Conservation (phyloP, 1,140 invertebrate species). For the Augochlora pura region DNA sequence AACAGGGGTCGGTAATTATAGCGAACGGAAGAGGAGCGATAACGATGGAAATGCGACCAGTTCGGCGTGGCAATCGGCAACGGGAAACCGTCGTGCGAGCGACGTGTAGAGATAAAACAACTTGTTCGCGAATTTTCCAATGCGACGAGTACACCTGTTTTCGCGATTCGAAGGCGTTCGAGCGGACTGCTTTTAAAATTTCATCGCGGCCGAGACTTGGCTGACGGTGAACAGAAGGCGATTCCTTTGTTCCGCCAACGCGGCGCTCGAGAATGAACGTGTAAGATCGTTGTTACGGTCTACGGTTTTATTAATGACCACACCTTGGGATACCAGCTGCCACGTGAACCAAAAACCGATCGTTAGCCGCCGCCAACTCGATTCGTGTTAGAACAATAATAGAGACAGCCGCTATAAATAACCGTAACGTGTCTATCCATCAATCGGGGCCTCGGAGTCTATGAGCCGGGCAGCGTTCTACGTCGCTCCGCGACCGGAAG, state of each 20-base stretch:
- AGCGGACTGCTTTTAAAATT: conserved; percentile 5
- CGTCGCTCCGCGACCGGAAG: conserved; percentile 16
- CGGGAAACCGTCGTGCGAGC: not conserved
- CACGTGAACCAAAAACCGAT: conserved; percentile 50
- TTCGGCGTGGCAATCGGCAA: not conserved
- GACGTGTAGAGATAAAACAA: not conserved
- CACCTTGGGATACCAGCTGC: conserved; percentile 59
- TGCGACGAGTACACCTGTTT: conserved; percentile 5
- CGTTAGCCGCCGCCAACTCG: conserved; percentile 43
- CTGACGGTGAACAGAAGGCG: conserved; percentile 7
- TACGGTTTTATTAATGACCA: conserved; percentile 64
- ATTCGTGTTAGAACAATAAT: conserved; percentile 67
- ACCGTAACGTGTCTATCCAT: conserved; percentile 66
- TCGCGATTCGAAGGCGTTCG: not conserved
- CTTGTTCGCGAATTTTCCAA: conserved; percentile 1
- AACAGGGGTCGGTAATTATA: too few relatives aligned
- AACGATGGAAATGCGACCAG: conserved; percentile 1
- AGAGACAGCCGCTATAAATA: conserved; percentile 70
- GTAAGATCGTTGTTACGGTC: conserved; percentile 38
- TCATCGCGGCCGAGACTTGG: not conserved
- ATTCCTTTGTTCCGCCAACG: conserved; percentile 50
- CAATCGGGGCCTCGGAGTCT: conserved; percentile 43
- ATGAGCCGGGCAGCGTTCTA: conserved; percentile 13
- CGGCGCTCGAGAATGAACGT: conserved; percentile 1
- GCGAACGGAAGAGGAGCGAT: not conserved